Percentiles rank a stretch among this genome's conserved stretches.
Evolutionary conservation across 1,140 invertebrate genomes (phyloP).

Genomic region (Vollenhovia emeryi): DNA sequence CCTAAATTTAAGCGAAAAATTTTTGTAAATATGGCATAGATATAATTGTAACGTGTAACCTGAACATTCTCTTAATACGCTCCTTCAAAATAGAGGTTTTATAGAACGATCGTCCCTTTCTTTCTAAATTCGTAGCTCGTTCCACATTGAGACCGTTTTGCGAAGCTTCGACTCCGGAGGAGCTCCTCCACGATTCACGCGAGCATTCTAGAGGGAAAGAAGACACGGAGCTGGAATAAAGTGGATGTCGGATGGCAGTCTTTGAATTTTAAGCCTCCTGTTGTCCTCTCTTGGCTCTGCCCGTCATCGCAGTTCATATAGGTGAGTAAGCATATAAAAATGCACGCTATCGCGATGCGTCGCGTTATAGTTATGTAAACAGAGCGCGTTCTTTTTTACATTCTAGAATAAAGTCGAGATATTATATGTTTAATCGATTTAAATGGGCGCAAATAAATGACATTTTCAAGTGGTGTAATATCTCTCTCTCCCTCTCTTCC

Average conservation of each 20-base stretch:
- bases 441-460: not conserved
- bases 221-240: conserved; percentile 31
- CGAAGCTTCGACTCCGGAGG: not conserved
- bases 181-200: not conserved
- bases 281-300: not conserved
- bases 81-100: not conserved
- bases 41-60: not conserved
- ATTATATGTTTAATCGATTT: not conserved
- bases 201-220: not conserved
- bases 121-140: conserved; percentile 24
- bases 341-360: not conserved
- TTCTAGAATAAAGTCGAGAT: not conserved
- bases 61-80: not conserved
- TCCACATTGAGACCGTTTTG: not conserved
- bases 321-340: conserved; percentile 31
- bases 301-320: conserved; percentile 17
- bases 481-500: no score
- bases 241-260: conserved; percentile 11
- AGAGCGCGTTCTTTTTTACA: not conserved
- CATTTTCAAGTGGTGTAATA: not conserved
- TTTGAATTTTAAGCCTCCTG: conserved; percentile 48
- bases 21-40: not conserved
- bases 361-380: conserved; percentile 1
- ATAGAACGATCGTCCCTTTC: conserved; percentile 16
- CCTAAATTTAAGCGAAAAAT: not conserved